A percentile compares a stretch with the other conserved stretches of the same genome.
phyloP scores from a whole-genome alignment of 1,140 invertebrate genomes.

The Pemphigus obesinymphae region DNA sequence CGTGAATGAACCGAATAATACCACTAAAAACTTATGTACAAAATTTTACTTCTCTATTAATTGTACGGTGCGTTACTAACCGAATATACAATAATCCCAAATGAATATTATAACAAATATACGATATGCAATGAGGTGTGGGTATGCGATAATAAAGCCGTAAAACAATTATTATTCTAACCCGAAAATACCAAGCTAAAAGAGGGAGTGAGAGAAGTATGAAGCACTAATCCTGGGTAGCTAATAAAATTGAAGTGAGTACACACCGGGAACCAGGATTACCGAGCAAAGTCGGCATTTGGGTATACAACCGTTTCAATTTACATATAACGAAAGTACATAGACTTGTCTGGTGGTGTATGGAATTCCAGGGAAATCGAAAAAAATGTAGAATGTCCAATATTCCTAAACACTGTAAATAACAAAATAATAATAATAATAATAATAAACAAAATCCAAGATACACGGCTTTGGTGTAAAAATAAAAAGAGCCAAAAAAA shows the following conservation, averaged over 20 bases:
- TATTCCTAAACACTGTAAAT: background rate
- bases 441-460: too few relatives aligned
- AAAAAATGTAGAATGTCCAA: background rate
- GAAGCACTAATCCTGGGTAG: background rate
- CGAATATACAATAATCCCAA: background rate
- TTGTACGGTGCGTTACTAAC: background rate
- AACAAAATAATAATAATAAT: too few relatives aligned
- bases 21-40: background rate
- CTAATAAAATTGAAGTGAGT: constrained; percentile 5
- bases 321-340: background rate
- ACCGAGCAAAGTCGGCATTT: background rate
- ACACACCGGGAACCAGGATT: background rate
- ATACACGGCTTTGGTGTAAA: background rate
- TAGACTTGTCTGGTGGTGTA: background rate
- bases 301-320: background rate
- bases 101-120: background rate
- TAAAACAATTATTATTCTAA: constrained; percentile 33
- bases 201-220: background rate
- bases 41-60: background rate
- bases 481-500: too few relatives aligned
- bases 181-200: background rate
- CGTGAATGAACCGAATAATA: background rate
- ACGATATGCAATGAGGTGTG: background rate
- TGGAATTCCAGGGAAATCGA: background rate
- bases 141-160: background rate